A percentile compares a stretch with the other conserved stretches of the same genome.
phyloP scores from a whole-genome alignment of 2,113 vertebrate species.

The Channa maculata region DNA sequence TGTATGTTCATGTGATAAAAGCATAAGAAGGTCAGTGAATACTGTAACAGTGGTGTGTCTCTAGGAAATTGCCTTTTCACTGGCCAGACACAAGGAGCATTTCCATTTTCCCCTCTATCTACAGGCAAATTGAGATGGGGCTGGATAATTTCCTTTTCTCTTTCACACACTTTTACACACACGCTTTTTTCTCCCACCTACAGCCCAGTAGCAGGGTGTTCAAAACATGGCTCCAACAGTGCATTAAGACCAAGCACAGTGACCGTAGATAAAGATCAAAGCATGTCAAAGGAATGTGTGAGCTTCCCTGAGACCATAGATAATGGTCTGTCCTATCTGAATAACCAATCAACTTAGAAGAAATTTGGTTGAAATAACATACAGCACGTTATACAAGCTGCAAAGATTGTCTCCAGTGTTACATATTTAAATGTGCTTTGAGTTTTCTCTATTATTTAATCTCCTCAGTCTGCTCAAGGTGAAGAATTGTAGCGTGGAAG shows the following conservation, averaged over 20 bases:
- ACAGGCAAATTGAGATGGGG: slow-evolving; percentile 46
- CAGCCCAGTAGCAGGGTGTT: neutral
- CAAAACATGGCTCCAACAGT: neutral
- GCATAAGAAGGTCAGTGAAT: slow-evolving; percentile 52
- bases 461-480: slow-evolving; percentile 27
- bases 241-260: neutral
- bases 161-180: neutral
- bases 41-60: slow-evolving; percentile 21
- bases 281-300: neutral
- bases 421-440: neutral
- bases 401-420: slow-evolving; percentile 20
- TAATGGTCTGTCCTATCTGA: neutral
- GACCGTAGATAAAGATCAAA: neutral
- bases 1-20: slow-evolving; percentile 24
- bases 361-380: neutral
- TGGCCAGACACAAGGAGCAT: slow-evolving; percentile 38
- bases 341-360: slow-evolving; percentile 10
- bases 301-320: neutral
- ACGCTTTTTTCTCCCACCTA: slow-evolving; percentile 8
- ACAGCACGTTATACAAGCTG: neutral
- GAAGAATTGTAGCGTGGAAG: slow-evolving; percentile 14
- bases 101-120: slow-evolving; percentile 64
- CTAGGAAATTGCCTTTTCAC: slow-evolving; percentile 73
- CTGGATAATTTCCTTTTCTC: slow-evolving; percentile 49
- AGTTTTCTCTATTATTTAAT: slow-evolving; percentile 16